phyloP scores from a whole-genome alignment of 2,888 invertebrate species.

The Lasioglossum figueresi region DNA sequence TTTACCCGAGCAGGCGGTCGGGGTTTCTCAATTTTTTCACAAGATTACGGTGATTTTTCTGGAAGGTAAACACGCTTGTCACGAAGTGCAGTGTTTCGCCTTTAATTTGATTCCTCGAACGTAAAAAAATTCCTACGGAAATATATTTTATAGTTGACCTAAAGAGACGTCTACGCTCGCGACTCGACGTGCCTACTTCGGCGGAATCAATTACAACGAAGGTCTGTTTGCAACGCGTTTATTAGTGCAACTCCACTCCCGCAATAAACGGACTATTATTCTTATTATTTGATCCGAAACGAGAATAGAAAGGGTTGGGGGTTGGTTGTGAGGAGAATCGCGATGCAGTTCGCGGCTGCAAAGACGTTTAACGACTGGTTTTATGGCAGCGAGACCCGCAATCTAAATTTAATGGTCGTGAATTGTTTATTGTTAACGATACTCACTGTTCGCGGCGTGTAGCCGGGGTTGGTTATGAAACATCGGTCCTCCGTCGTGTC shows the following conservation, averaged over 20 bases:
- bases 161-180: neutral
- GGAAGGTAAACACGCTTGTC: neutral
- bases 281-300: neutral
- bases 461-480: neutral
- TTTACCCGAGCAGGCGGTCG: too few relatives aligned
- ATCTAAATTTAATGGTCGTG: neutral
- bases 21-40: too few relatives aligned
- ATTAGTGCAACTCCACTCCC: neutral
- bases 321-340: neutral
- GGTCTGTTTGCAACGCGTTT: neutral
- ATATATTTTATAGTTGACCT: neutral
- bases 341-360: neutral
- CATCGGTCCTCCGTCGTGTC: neutral
- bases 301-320: neutral
- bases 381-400: neutral
- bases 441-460: neutral
- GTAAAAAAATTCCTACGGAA: neutral
- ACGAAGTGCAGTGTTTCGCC: neutral
- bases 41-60: too few relatives aligned
- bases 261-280: neutral
- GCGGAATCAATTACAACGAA: neutral
- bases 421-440: conserved; percentile 8
- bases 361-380: conserved; percentile 16
- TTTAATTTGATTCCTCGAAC: fast-evolving
- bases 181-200: neutral